phyloP scores from a whole-genome alignment of 2,113 vertebrate species.

The Peromyscus leucopus region DNA sequence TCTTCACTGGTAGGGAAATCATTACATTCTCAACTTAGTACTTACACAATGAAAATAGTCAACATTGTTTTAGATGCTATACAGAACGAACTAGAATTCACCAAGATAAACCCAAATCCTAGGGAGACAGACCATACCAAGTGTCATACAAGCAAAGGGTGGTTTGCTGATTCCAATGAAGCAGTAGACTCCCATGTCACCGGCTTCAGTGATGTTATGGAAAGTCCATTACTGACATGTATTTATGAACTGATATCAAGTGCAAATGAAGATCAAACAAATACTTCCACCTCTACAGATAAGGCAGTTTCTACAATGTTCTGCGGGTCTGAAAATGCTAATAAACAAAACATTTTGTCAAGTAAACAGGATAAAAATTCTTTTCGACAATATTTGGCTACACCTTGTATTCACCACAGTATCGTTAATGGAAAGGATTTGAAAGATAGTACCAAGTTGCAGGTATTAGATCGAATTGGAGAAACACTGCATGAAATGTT shows the following conservation, averaged over 20 bases:
- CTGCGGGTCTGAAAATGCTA: background rate
- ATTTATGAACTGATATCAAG: conserved; percentile 73
- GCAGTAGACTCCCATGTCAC: conserved; percentile 12
- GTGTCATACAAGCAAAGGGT: background rate
- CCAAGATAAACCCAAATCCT: background rate
- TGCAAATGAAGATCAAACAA: conserved; percentile 25
- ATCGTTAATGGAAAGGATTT: background rate
- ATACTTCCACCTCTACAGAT: background rate
- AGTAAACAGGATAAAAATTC: conserved; percentile 31
- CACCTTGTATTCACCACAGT: conserved; percentile 69
- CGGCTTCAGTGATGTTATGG: conserved; percentile 40
- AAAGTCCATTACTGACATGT: conserved; percentile 70
- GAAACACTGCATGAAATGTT: conserved; percentile 76
- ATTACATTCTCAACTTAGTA: conserved; percentile 70
- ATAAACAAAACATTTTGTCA: conserved; percentile 37
- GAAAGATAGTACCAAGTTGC: conserved; percentile 51
- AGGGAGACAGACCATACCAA: background rate
- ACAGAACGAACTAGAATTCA: conserved; percentile 70
- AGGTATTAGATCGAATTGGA: conserved; percentile 76
- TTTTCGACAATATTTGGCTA: conserved; percentile 24
- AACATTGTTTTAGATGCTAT: conserved; percentile 76
- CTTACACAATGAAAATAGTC: conserved; percentile 77
- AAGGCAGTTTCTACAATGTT: background rate
- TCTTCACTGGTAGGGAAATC: conserved; percentile 2
- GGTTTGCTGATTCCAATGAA: background rate